Evolutionary conservation across 2,888 invertebrate species (phyloP), one percentile per base, ranked within the genome.

Genomic region (Pterostichus niger): DNA sequence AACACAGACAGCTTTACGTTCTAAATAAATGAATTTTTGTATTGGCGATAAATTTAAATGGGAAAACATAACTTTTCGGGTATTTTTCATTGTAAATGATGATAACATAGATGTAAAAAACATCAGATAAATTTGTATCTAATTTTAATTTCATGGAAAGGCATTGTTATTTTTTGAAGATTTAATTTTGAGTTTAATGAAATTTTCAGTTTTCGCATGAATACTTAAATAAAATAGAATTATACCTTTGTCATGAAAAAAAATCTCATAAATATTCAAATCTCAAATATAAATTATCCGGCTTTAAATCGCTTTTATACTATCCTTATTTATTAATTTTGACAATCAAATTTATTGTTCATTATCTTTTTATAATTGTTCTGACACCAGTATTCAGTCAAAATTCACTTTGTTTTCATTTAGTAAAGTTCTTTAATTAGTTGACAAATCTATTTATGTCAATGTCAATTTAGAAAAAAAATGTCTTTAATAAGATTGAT

Each of bases 1-100:
- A 77, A 64, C 64, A 64, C 35, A 13, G 33, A 35, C 64, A 33
- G 7, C 64, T 31, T 31, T 6, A 40, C 64, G 64, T 11, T 64
- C 64, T 75, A 75, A 75, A 75, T 75, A 33, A 75, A 75, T 75
- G 75, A 75, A 75, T 49, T 75, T 75, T 75, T 75, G 75, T 52
- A 75, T 52, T 75, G 75, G 33, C 49, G 35, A 52, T 75, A 75
- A 75, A 75, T 75, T 75, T 75, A 46, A 75, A 75, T 24, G 49
- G n/a, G 52, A 52, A 75, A 75, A 49, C 64, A 0, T 11, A 33
- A 64, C 35, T 64, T 13, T 35, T 64, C 13, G 35, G 64, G 5
- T 64, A 64, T 33, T 11, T 59, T 64, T 64, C 64, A 64, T 6
- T 13, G 64, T 64, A 33, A 64, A 64, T 64, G 64, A 64, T 64